Percentiles rank a stretch among this genome's conserved stretches.
These are phyloP conservation scores for Lycocorax pyrrhopterus DNA, from an alignment of 2,113 vertebrate genomes.

Conservation along the genomic window DNA sequence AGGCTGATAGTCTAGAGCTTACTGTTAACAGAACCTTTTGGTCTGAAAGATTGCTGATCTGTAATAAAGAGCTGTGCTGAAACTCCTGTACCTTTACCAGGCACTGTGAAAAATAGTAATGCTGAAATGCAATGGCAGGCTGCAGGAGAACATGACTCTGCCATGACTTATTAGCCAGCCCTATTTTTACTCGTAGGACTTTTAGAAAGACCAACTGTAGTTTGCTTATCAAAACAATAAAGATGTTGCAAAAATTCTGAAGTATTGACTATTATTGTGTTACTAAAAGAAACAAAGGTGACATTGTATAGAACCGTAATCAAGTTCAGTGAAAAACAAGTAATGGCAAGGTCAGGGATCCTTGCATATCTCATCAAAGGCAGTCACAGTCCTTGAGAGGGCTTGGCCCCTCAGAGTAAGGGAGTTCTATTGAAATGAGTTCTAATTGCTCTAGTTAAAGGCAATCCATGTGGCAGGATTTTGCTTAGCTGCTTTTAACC, in stretches of 20 bases:
- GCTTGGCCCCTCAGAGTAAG: not conserved
- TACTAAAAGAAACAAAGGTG: not conserved
- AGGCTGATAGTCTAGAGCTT: not conserved
- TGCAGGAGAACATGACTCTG: not conserved
- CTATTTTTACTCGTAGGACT: not conserved
- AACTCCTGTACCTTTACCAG: not conserved
- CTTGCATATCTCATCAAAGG: not conserved
- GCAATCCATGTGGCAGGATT: not conserved
- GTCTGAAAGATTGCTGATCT: not conserved
- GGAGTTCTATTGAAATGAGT: not conserved
- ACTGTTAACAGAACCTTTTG: not conserved
- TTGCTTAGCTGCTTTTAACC: not conserved
- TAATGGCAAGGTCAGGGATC: not conserved
- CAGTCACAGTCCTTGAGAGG: not conserved
- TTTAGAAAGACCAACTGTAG: not conserved
- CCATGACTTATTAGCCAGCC: not conserved
- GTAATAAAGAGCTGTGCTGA: not conserved
- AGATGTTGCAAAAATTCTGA: not conserved
- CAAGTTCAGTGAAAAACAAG: not conserved
- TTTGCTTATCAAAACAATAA: slow-evolving; percentile 15
- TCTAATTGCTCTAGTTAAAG: not conserved
- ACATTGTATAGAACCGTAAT: not conserved
- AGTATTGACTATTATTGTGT: not conserved
- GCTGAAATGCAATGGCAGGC: not conserved
- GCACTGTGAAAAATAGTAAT: not conserved